Evolutionary conservation across 1,140 invertebrate genomes (phyloP).

Genomic region (Solenopsis invicta): DNA sequence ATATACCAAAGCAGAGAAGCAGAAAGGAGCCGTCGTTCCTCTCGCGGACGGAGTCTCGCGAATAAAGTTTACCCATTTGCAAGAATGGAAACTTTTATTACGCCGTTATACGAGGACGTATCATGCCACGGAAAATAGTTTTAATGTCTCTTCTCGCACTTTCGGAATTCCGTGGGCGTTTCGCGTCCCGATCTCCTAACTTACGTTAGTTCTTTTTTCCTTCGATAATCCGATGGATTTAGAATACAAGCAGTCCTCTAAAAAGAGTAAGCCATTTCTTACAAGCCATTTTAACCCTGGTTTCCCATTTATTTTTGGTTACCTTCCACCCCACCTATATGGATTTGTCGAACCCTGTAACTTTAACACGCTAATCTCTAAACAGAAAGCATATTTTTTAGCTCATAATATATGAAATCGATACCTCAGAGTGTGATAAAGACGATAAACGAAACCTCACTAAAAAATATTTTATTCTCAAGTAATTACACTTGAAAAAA

Average conservation of each 20-base stretch:
- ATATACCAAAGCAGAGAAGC: not conserved
- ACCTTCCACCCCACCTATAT: too few relatives aligned
- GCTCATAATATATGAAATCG: too few relatives aligned
- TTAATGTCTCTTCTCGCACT: slow-evolving; percentile 64
- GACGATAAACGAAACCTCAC: too few relatives aligned
- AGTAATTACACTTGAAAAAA: too few relatives aligned
- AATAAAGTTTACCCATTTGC: slow-evolving; percentile 72
- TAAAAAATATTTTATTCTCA: too few relatives aligned
- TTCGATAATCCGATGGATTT: not conserved
- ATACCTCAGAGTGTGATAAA: too few relatives aligned
- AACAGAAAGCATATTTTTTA: too few relatives aligned
- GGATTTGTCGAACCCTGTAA: too few relatives aligned
- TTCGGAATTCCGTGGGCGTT: slow-evolving; percentile 27
- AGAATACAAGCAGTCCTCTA: not conserved
- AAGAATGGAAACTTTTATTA: slow-evolving; percentile 71
- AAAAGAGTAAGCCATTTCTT: not conserved
- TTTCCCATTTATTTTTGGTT: too few relatives aligned
- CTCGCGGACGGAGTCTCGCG: slow-evolving; percentile 3
- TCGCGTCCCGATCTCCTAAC: slow-evolving; percentile 1
- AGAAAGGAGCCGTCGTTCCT: slow-evolving; percentile 25
- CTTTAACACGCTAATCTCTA: too few relatives aligned
- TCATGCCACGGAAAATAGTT: slow-evolving; percentile 63
- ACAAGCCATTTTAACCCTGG: not conserved
- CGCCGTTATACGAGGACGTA: slow-evolving; percentile 65
- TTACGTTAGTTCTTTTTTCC: slow-evolving; percentile 15